Evolutionary conservation across 2,888 invertebrate genomes (phyloP).

Genomic region (Amphipyra tragopoginis): DNA sequence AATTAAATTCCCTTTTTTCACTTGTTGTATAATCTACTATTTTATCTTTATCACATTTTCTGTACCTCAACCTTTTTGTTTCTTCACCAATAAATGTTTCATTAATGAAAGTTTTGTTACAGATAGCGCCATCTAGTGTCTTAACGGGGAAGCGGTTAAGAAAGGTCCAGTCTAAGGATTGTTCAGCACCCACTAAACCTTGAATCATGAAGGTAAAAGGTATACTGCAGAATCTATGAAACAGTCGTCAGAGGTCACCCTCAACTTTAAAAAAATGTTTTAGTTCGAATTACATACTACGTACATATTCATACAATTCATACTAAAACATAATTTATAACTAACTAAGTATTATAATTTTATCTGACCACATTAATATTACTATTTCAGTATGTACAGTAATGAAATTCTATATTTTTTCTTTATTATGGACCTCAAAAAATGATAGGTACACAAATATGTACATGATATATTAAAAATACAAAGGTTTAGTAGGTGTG

Average conservation of each 20-base stretch:
- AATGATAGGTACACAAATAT: too few species aligned
- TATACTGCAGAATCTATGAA: neutral
- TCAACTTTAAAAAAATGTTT: neutral
- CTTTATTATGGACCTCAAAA: too few species aligned
- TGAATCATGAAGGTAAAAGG: neutral
- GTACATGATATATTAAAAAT: too few species aligned
- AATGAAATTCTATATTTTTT: too few species aligned
- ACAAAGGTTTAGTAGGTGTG: too few species aligned
- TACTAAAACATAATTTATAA: too few species aligned
- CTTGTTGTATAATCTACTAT: too few species aligned
- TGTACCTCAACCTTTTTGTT: too few species aligned
- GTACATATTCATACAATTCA: neutral
- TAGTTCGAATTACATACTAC: neutral
- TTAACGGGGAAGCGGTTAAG: neutral
- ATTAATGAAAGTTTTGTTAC: neutral
- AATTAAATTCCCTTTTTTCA: too few species aligned
- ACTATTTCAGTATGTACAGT: neutral
- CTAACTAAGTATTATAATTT: too few species aligned
- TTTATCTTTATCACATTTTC: too few species aligned
- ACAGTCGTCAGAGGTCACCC: constrained; percentile 36
- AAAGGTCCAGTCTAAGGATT: neutral
- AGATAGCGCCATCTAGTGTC: constrained; percentile 48
- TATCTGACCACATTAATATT: neutral
- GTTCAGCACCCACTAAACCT: neutral
- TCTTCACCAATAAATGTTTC: neutral